Evolutionary conservation across 2,797 vertebrate genomes (phyloP), one percentile per base, ranked within the genome.

Genomic region (Lateolabrax maculatus): DNA sequence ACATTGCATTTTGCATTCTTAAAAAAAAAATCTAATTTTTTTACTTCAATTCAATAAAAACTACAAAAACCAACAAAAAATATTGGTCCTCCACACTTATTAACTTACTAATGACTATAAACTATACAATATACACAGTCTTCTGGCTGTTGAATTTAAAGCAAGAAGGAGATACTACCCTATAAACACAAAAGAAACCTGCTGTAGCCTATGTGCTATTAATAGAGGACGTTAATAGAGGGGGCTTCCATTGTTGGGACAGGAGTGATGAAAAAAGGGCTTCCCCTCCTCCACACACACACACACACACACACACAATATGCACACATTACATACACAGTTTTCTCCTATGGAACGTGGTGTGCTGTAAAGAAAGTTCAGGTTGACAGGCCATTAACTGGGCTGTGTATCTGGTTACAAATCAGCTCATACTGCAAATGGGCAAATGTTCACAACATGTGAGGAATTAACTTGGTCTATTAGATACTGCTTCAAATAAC

Each of bases 301-400:
- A 58, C 46, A 52, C 34, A 62, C 55, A 49, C 44, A 51, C 37
- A 55, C 37, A 36, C 34, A n/a, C 37, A 65, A 85, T 62, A 8
- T 66, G 49, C 49, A 58, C 58, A 74, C 39, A 79, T 16, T 53
- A 16, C 18, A 3, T n/a, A 68, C 62, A 19, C 53, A 80, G 72
- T 74, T 48, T 75, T 67, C 71, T 58, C 60, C 49, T 5, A 39
- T 84, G 52, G 65, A 83, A 77, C n/a, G 19, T 25, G 4, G 23
- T 63, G 23, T 49, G 62, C 74, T 60, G 88, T 91, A 91, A 93
- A 92, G 79, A 87, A 87, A 73, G 79, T 72, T 77, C 43, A 66
- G 34, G 61, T 65, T 90, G 90, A 89, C 90, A 93, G 79, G 75
- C 86, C 64, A 84, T 89, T 87, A 92, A 87, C 57, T 79, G 60